phyloP scores from a whole-genome alignment of 2,888 invertebrate genomes.

The Siphlonurus alternatus region DNA sequence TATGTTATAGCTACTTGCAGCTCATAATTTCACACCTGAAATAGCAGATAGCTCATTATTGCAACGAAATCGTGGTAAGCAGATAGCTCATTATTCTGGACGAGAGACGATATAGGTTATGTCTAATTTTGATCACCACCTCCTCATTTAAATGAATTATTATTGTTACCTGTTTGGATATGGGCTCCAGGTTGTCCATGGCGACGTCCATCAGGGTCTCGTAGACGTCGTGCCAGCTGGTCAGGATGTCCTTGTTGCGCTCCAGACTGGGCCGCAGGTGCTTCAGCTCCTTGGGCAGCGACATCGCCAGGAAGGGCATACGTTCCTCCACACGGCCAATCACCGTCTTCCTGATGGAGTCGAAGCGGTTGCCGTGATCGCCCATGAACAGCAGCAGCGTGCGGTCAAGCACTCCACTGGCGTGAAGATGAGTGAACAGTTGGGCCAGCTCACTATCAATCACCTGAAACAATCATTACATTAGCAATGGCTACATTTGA shows the following conservation, averaged over 20 bases:
- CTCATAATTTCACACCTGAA: too few relatives aligned
- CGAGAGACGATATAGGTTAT: too few relatives aligned
- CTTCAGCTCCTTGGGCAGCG: slow-evolving; percentile 23
- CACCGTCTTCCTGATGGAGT: slow-evolving; percentile 23
- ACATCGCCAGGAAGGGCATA: slow-evolving; percentile 24
- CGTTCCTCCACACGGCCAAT: slow-evolving; percentile 28
- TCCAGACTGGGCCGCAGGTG: slow-evolving; percentile 18
- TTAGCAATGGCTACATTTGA: too few relatives aligned
- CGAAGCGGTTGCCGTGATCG: slow-evolving; percentile 29
- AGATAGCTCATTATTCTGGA: too few relatives aligned
- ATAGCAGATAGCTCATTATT: too few relatives aligned
- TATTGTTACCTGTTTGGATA: slow-evolving; percentile 2
- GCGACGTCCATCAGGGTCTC: slow-evolving; percentile 23
- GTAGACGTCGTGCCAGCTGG: slow-evolving; percentile 28
- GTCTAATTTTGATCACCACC: too few relatives aligned
- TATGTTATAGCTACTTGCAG: too few relatives aligned
- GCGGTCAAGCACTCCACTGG: slow-evolving; percentile 15
- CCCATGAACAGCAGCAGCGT: slow-evolving; percentile 21
- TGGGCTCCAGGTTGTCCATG: slow-evolving; percentile 7
- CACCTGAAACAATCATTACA: too few relatives aligned
- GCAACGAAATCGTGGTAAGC: too few relatives aligned
- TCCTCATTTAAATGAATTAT: too few relatives aligned
- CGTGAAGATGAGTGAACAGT: slow-evolving; percentile 21
- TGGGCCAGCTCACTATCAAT: slow-evolving; percentile 21
- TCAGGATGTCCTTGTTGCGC: slow-evolving; percentile 21